These are phyloP conservation scores for Actinia tenebrosa DNA, from an alignment of 64 coral and sea anemone genomes.

Conservation along the genomic window DNA sequence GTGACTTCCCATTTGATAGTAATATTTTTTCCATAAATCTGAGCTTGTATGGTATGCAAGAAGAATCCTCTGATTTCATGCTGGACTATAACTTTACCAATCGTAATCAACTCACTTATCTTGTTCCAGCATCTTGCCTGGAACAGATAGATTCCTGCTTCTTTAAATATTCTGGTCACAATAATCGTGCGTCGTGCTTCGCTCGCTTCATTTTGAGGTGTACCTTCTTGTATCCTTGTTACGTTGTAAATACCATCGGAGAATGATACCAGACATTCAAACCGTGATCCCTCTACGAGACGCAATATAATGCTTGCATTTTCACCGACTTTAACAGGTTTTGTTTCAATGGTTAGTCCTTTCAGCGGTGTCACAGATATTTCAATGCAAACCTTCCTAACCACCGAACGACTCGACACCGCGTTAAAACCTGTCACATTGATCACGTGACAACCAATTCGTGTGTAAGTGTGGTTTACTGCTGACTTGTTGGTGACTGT, in stretches of 20 bases:
- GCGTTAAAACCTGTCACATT: conserved; percentile 50
- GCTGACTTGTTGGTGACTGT: conserved; percentile 6
- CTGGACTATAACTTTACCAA: conserved; percentile 20
- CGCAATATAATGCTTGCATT: conserved; percentile 26
- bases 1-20: conserved; percentile 19
- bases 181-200: not conserved
- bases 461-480: conserved; percentile 8
- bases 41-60: conserved; percentile 15
- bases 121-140: conserved; percentile 37
- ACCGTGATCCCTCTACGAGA: conserved; percentile 43
- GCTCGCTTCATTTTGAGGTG: not conserved
- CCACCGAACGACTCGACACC: conserved; percentile 23
- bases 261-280: conserved; percentile 23
- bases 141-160: conserved; percentile 26
- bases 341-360: conserved; percentile 11
- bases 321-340: conserved; percentile 25
- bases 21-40: conserved; percentile 38
- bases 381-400: conserved; percentile 15
- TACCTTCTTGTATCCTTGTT: not conserved
- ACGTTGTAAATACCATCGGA: conserved; percentile 32
- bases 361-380: conserved; percentile 35
- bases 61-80: conserved; percentile 45
- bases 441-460: conserved; percentile 27
- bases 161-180: not conserved
- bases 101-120: conserved; percentile 16